Evolutionary conservation across 2,797 vertebrate species (phyloP).

Genomic region (Sandelia bainsii): DNA sequence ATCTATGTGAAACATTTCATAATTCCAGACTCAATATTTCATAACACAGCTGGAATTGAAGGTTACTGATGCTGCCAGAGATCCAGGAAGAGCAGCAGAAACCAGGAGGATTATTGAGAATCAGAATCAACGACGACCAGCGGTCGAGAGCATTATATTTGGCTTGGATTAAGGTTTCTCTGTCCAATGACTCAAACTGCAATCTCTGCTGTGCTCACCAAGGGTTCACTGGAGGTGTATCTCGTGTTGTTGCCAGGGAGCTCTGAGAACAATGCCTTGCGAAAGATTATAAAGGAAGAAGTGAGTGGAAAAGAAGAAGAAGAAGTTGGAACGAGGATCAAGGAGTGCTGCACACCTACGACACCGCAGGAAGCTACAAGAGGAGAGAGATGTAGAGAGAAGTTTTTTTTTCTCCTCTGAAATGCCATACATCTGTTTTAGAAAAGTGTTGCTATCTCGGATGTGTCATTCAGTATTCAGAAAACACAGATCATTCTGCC

Average conservation of each 20-base stretch:
- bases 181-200: slow-evolving; percentile 50
- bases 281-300: slow-evolving; percentile 43
- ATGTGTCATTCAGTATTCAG: slow-evolving; percentile 53
- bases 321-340: slow-evolving; percentile 49
- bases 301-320: slow-evolving; percentile 29
- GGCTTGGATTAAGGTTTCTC: slow-evolving; percentile 48
- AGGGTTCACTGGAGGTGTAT: slow-evolving; percentile 50
- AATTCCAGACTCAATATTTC: slow-evolving; percentile 37
- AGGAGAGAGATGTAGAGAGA: slow-evolving; percentile 14
- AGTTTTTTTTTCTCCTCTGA: slow-evolving; percentile 7
- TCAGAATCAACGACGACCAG: slow-evolving; percentile 30
- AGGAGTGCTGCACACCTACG: slow-evolving; percentile 60
- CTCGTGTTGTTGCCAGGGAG: slow-evolving; percentile 49
- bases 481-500: slow-evolving; percentile 38
- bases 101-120: slow-evolving; percentile 45
- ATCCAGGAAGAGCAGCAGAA: slow-evolving; percentile 38
- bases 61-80: slow-evolving; percentile 37
- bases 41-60: slow-evolving; percentile 43
- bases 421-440: slow-evolving; percentile 52
- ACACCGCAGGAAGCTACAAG: slow-evolving; percentile 40
- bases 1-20: slow-evolving; percentile 28
- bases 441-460: slow-evolving; percentile 28
- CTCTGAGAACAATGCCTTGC: slow-evolving; percentile 44
- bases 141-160: slow-evolving; percentile 47
- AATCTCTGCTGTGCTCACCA: slow-evolving; percentile 19